phyloP scores from a whole-genome alignment of 2,888 invertebrate genomes.

The Mythimna albipuncta region DNA sequence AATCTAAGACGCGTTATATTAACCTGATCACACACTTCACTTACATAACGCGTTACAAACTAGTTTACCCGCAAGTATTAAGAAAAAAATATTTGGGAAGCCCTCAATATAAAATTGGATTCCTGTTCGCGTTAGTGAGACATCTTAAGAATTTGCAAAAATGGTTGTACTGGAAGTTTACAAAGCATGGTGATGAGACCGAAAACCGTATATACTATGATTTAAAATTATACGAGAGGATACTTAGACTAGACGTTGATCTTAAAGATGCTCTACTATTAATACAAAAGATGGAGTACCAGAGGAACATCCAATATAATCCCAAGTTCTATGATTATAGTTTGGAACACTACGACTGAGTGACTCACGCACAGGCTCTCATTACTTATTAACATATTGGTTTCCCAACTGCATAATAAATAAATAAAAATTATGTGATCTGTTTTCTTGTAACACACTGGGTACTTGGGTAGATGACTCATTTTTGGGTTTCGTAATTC shows the following conservation, averaged over 20 bases:
- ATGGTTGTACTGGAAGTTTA: slow-evolving; percentile 1
- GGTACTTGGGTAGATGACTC: background rate
- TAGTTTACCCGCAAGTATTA: slow-evolving; percentile 66
- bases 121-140: slow-evolving; percentile 61
- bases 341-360: background rate
- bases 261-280: slow-evolving; percentile 15
- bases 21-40: slow-evolving; percentile 72
- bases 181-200: accelerated
- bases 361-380: background rate
- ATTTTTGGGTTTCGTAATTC: background rate
- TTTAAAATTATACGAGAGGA: slow-evolving; percentile 69
- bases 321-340: slow-evolving; percentile 37
- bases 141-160: slow-evolving; percentile 39
- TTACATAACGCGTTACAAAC: slow-evolving; percentile 70
- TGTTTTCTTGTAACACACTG: background rate
- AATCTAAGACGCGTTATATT: background rate
- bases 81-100: slow-evolving; percentile 67
- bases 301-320: slow-evolving; percentile 5
- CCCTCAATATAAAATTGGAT: slow-evolving; percentile 71
- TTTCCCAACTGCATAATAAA: background rate
- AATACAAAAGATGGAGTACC: slow-evolving; percentile 28
- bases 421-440: background rate
- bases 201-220: slow-evolving; percentile 26
- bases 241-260: slow-evolving; percentile 65
- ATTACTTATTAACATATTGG: background rate